Conservation (phyloP, 1,140 invertebrate genomes). For the Heliconius melpomene region DNA sequence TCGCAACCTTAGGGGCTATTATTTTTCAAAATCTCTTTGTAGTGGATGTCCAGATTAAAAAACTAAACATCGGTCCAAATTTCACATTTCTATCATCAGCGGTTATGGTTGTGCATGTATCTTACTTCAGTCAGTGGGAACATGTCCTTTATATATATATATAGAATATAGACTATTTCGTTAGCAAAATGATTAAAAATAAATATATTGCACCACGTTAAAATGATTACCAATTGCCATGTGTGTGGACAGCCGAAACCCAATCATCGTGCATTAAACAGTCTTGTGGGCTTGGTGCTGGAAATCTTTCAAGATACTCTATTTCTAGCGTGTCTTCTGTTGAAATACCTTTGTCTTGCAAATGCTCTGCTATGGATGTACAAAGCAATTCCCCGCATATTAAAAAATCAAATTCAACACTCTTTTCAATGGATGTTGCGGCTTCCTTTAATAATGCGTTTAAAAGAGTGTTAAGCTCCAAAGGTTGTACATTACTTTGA, state of each 20-base stretch:
- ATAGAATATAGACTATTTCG: too few species aligned
- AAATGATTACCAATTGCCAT: conserved; percentile 86
- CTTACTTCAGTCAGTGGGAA: too few species aligned
- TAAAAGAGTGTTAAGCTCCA: conserved; percentile 89
- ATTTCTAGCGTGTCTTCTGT: conserved; percentile 91
- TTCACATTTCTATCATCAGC: too few species aligned
- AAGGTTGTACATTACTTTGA: conserved; percentile 84
- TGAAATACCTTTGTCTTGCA: conserved; percentile 85
- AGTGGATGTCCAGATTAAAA: too few species aligned
- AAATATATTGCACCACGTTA: background rate
- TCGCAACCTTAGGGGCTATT: too few species aligned
- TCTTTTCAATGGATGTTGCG: conserved; percentile 71
- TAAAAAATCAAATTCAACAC: conserved; percentile 94
- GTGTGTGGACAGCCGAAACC: conserved; percentile 92
- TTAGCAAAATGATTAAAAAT: too few species aligned
- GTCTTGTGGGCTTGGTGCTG: conserved; percentile 94
- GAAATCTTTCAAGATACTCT: conserved; percentile 94
- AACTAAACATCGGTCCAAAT: too few species aligned
- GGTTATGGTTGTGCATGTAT: too few species aligned
- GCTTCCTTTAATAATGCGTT: conserved; percentile 90
- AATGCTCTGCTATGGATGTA: conserved; percentile 85
- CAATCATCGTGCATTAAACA: conserved; percentile 97
- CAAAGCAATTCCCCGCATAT: conserved; percentile 91
- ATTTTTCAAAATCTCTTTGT: too few species aligned
- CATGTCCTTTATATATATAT: too few species aligned